These are phyloP conservation scores for Hyphantria cunea DNA, from an alignment of 1,140 invertebrate species.

Conservation along the genomic window DNA sequence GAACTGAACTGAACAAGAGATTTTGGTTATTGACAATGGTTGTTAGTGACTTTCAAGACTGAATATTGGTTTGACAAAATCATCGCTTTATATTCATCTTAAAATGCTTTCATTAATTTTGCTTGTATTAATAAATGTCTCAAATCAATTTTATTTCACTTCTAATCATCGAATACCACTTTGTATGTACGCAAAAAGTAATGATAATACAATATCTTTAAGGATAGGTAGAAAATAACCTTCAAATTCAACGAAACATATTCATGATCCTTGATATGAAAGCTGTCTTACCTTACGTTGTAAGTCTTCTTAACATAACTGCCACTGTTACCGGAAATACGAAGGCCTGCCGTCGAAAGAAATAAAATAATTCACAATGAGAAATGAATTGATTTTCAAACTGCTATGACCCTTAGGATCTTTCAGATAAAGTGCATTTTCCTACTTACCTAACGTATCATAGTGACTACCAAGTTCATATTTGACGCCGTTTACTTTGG, in stretches of 20 bases:
- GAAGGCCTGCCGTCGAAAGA: slow-evolving; percentile 43
- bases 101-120: too few relatives aligned
- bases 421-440: slow-evolving; percentile 3
- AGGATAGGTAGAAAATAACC: too few relatives aligned
- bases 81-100: too few relatives aligned
- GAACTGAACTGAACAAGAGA: too few relatives aligned
- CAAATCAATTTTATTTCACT: too few relatives aligned
- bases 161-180: too few relatives aligned
- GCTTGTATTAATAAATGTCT: too few relatives aligned
- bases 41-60: too few relatives aligned
- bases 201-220: too few relatives aligned
- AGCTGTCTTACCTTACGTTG: slow-evolving; percentile 47
- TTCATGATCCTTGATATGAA: slow-evolving; percentile 2
- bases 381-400: background rate
- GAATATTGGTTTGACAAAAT: too few relatives aligned
- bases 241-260: background rate
- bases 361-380: slow-evolving; percentile 16
- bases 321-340: slow-evolving; percentile 65
- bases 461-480: slow-evolving; percentile 60
- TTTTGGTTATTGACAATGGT: too few relatives aligned
- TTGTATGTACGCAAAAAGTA: too few relatives aligned
- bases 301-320: slow-evolving; percentile 64
- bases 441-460: slow-evolving; percentile 53
- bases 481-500: slow-evolving; percentile 48
- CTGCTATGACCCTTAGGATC: background rate